Percentiles rank a stretch among this genome's conserved stretches.
Evolutionary conservation across 2,113 vertebrate genomes (phyloP).

Genomic region (Bagarius yarrelli): DNA sequence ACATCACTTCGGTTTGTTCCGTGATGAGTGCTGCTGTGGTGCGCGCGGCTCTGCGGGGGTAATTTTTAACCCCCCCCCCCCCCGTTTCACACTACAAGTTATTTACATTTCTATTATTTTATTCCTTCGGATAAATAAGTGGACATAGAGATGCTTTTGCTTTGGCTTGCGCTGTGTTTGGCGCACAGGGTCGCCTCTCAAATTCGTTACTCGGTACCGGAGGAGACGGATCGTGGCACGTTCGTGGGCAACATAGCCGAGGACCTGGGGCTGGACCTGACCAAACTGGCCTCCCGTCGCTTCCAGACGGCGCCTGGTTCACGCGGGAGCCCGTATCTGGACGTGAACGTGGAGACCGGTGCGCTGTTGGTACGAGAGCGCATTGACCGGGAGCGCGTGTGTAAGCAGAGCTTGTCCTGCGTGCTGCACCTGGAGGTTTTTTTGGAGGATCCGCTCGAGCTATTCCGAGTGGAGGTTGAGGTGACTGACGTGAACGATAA

Average conservation of each 20-base stretch:
- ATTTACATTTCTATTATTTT: neutral
- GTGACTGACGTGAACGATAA: slow-evolving; percentile 98
- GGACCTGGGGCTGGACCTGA: slow-evolving; percentile 97
- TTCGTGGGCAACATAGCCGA: slow-evolving; percentile 98
- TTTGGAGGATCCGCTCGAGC: slow-evolving; percentile 92
- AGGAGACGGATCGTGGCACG: slow-evolving; percentile 94
- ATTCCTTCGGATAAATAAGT: neutral
- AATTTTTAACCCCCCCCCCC: neutral
- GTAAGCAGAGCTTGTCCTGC: slow-evolving; percentile 89
- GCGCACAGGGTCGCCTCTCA: slow-evolving; percentile 83
- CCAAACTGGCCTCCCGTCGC: slow-evolving; percentile 89
- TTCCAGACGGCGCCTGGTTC: slow-evolving; percentile 94
- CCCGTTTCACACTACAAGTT: neutral
- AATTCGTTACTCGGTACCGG: slow-evolving; percentile 95
- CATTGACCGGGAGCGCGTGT: slow-evolving; percentile 94
- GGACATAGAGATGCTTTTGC: slow-evolving; percentile 83
- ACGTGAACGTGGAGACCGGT: slow-evolving; percentile 93
- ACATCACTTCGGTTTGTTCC: slow-evolving; percentile 13
- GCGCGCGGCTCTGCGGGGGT: slow-evolving; percentile 30
- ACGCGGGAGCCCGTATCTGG: slow-evolving; percentile 87
- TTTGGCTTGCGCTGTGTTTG: slow-evolving; percentile 81
- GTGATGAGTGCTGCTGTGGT: slow-evolving; percentile 13
- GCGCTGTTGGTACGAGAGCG: slow-evolving; percentile 89
- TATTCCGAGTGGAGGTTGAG: slow-evolving; percentile 94
- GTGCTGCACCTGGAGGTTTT: slow-evolving; percentile 96